phyloP scores from a whole-genome alignment of 2,888 invertebrate genomes.

The Frankliniella fusca region DNA sequence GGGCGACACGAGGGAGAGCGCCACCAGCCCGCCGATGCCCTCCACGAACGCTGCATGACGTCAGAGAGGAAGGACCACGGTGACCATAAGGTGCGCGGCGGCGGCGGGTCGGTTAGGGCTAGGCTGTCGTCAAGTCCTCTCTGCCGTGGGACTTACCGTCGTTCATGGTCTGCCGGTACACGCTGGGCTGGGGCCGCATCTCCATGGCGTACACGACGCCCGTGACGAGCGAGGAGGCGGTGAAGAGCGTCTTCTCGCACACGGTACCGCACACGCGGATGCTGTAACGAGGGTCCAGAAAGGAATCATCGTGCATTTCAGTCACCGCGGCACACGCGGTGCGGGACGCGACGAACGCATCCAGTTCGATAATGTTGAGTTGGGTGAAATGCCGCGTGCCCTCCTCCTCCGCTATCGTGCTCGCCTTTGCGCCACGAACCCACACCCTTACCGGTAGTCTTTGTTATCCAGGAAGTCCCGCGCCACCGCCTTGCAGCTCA shows the following conservation, averaged over 20 bases:
- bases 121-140: too few species aligned
- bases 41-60: background rate
- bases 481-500: background rate
- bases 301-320: constrained; percentile 9
- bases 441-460: background rate
- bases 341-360: background rate
- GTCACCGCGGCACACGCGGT: background rate
- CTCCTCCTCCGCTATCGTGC: too few species aligned
- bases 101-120: too few species aligned
- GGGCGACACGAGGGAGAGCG: constrained; percentile 11
- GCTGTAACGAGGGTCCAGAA: background rate
- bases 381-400: too few species aligned
- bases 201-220: constrained; percentile 17
- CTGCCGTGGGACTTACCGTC: background rate
- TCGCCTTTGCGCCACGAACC: background rate
- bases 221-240: background rate
- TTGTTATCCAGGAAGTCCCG: constrained; percentile 19
- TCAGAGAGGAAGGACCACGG: background rate
- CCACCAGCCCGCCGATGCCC: constrained; percentile 10
- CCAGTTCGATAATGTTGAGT: too few species aligned
- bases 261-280: constrained; percentile 16
- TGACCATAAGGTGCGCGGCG: too few species aligned
- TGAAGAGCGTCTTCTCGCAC: background rate
- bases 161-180: constrained; percentile 16
- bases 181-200: constrained; percentile 20